Evolutionary conservation across 2,113 vertebrate genomes (phyloP).

Genomic region (Dissostichus mawsoni): DNA sequence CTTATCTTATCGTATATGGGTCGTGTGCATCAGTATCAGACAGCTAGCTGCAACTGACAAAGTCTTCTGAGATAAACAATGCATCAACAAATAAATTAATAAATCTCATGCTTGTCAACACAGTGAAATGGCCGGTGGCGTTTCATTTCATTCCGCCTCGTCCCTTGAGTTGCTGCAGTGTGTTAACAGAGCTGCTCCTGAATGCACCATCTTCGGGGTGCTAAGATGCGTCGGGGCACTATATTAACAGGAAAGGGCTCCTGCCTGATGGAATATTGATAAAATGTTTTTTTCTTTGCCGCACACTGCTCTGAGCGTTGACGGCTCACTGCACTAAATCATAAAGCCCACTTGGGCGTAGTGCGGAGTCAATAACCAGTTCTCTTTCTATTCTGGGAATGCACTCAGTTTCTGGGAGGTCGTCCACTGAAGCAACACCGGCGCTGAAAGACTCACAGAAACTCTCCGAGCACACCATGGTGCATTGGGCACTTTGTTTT

Average conservation of each 20-base stretch:
- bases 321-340: conserved; percentile 81
- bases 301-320: conserved; percentile 78
- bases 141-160: conserved; percentile 56
- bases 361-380: conserved; percentile 77
- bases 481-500: conserved; percentile 1
- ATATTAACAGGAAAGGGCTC: conserved; percentile 74
- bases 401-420: conserved; percentile 65
- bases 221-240: conserved; percentile 57
- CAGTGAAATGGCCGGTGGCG: conserved; percentile 40
- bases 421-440: conserved; percentile 57
- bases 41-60: neutral
- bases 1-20: no score
- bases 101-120: conserved; percentile 47
- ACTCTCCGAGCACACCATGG: conserved; percentile 22
- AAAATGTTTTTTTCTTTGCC: conserved; percentile 83
- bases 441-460: conserved; percentile 40
- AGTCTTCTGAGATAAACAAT: neutral
- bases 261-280: conserved; percentile 83
- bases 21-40: neutral
- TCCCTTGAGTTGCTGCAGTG: conserved; percentile 45
- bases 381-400: conserved; percentile 75
- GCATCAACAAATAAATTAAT: conserved; percentile 18
- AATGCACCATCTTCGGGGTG: conserved; percentile 51
- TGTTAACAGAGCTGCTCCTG: conserved; percentile 35
- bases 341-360: conserved; percentile 75